Evolutionary conservation across 2,888 invertebrate species (phyloP).

Genomic region (Metallyticus violacea): DNA sequence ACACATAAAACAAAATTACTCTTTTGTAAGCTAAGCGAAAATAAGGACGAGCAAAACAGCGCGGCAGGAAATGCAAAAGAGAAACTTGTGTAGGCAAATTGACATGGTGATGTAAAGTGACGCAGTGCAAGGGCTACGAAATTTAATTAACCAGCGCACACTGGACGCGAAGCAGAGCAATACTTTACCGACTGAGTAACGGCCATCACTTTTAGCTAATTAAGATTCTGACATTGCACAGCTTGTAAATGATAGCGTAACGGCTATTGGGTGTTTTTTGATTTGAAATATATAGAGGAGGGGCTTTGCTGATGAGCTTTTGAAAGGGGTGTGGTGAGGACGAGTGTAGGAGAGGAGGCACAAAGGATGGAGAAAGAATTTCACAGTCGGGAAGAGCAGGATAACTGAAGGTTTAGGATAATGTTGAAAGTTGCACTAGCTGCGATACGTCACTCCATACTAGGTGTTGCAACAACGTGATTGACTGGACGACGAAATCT

Average conservation of each 20-base stretch:
- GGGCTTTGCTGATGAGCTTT: neutral
- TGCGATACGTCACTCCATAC: too few relatives aligned
- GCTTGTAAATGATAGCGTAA: neutral
- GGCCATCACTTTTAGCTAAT: neutral
- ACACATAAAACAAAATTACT: neutral
- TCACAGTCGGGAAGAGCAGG: neutral
- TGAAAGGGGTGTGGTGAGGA: neutral
- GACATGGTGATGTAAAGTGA: neutral
- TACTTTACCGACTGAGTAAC: neutral
- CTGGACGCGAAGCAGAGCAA: neutral
- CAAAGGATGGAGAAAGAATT: neutral
- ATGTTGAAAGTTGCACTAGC: too few relatives aligned
- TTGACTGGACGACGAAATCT: too few relatives aligned
- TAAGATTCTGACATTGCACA: neutral
- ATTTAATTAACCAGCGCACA: neutral
- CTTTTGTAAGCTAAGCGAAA: too few relatives aligned
- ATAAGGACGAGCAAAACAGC: neutral
- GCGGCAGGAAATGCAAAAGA: neutral
- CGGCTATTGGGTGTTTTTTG: neutral
- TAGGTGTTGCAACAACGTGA: too few relatives aligned
- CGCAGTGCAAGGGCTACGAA: neutral
- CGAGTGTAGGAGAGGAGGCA: neutral
- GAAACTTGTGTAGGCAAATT: neutral
- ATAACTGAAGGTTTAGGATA: too few relatives aligned
- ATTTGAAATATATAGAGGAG: neutral